Evolutionary conservation across 2,113 vertebrate species (phyloP).

Genomic region (Gopherus flavomarginatus): DNA sequence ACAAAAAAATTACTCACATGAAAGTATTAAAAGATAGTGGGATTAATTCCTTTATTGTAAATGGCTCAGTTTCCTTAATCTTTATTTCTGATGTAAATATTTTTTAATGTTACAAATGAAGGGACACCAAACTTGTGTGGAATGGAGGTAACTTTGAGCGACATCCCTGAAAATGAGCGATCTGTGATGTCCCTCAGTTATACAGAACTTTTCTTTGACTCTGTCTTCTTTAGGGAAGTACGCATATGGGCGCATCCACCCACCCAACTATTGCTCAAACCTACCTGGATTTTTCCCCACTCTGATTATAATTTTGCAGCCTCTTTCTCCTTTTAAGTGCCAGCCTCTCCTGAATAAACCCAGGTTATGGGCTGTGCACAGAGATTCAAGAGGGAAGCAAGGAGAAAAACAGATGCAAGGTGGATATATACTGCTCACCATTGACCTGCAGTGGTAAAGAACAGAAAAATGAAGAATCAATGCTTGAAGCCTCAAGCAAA

Average conservation of each 20-base stretch:
- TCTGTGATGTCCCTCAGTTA: constrained; percentile 33
- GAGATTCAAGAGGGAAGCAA: constrained; percentile 43
- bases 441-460: background rate
- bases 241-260: constrained; percentile 47
- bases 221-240: constrained; percentile 62
- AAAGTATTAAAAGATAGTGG: background rate
- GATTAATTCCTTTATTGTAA: background rate
- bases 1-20: background rate
- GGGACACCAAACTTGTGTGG: background rate
- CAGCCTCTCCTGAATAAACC: constrained; percentile 30
- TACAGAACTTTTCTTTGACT: constrained; percentile 42
- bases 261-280: constrained; percentile 59
- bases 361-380: constrained; percentile 55
- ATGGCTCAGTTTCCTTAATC: background rate
- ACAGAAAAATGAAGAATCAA: background rate
- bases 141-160: constrained; percentile 39
- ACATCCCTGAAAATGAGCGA: constrained; percentile 42
- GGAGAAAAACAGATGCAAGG: constrained; percentile 60
- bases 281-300: constrained; percentile 33
- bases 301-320: constrained; percentile 46
- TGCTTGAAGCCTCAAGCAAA: background rate
- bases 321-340: constrained; percentile 28
- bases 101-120: background rate
- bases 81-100: background rate
- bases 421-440: constrained; percentile 12